Percentiles rank a stretch among this genome's conserved stretches.
Evolutionary conservation across 2,888 invertebrate species (phyloP).

Genomic region (Xanthorhoe designata): DNA sequence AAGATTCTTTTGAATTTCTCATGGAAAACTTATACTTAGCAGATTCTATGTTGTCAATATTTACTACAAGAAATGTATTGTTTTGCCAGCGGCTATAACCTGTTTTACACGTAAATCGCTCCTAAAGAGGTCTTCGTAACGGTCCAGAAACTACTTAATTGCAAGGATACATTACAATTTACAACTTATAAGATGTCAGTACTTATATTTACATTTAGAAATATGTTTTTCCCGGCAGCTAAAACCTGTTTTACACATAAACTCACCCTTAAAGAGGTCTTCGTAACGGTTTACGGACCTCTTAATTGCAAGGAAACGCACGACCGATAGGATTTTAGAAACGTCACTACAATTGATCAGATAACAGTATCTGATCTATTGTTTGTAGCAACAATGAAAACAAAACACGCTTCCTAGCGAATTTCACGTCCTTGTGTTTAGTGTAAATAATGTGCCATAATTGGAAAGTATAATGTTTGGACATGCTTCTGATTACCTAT

Average conservation of each 20-base stretch:
- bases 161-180: no score
- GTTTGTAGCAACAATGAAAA: constrained; percentile 24
- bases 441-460: no score
- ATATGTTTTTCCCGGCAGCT: not conserved
- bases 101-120: not conserved
- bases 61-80: not conserved
- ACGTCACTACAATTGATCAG: constrained; percentile 4
- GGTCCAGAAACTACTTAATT: no score
- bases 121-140: not conserved
- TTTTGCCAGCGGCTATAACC: not conserved
- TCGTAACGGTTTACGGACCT: constrained; percentile 49
- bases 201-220: not conserved
- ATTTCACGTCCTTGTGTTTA: not conserved
- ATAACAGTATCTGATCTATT: constrained; percentile 16
- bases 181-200: no score
- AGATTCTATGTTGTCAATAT: no score
- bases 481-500: no score
- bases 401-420: constrained; percentile 20
- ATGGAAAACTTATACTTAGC: no score
- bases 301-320: constrained; percentile 45
- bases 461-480: no score
- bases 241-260: constrained; percentile 9
- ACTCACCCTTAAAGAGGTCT: not conserved
- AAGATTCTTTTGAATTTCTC: no score
- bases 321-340: constrained; percentile 38